Percentiles rank a stretch among this genome's conserved stretches.
These are phyloP conservation scores for Gryon sp. DNA, from an alignment of 1,140 invertebrate genomes.

Conservation along the genomic window DNA sequence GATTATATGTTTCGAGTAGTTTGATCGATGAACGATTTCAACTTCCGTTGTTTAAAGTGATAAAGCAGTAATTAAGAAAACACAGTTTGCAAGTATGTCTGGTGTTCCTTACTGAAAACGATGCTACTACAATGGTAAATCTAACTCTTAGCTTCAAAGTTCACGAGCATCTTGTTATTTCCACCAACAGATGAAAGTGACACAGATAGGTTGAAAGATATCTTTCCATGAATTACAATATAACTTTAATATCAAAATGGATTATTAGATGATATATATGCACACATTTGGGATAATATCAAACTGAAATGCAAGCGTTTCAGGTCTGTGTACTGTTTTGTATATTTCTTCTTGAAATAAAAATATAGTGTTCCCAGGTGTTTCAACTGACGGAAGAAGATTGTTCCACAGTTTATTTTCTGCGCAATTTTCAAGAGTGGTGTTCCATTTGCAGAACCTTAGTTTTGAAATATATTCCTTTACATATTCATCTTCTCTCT, in stretches of 20 bases:
- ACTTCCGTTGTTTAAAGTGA: background rate
- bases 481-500: background rate
- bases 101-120: no score
- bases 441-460: background rate
- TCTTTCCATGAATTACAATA: background rate
- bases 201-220: background rate
- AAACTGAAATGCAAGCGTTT: background rate
- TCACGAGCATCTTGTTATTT: no score
- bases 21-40: background rate
- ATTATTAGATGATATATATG: constrained; percentile 7
- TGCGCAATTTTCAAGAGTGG: background rate
- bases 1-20: constrained; percentile 13
- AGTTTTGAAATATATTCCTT: background rate
- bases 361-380: constrained; percentile 6
- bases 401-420: background rate
- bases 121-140: no score
- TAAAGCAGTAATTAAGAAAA: constrained; percentile 18
- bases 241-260: background rate
- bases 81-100: background rate
- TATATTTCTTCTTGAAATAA: background rate
- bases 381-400: constrained; percentile 2
- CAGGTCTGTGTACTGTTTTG: background rate
- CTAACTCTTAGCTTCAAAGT: no score
- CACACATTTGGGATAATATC: background rate
- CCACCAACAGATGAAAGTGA: no score